Evolutionary conservation across 1,140 invertebrate genomes (phyloP).

Genomic region (Schlechtendalia chinensis): DNA sequence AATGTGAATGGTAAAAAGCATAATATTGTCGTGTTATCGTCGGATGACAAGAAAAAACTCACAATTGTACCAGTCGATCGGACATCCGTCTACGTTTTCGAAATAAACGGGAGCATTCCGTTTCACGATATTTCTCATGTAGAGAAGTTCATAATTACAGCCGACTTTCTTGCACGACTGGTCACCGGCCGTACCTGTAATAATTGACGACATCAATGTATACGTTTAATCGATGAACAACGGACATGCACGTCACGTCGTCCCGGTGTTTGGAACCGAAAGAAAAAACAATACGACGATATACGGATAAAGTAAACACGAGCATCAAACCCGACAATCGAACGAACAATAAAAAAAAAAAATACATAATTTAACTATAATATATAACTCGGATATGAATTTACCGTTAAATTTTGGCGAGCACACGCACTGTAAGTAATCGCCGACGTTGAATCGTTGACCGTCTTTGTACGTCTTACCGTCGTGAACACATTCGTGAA

Average conservation of each 20-base stretch:
- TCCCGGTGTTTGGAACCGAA: too few relatives aligned
- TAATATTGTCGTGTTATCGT: too few relatives aligned
- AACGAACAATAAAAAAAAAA: too few relatives aligned
- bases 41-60: not conserved
- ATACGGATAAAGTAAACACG: too few relatives aligned
- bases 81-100: slow-evolving; percentile 16
- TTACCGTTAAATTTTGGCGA: slow-evolving; percentile 37
- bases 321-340: too few relatives aligned
- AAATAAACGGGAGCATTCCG: slow-evolving; percentile 23
- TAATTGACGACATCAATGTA: too few relatives aligned
- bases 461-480: slow-evolving; percentile 18
- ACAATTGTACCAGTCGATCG: slow-evolving; percentile 20
- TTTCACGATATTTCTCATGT: slow-evolving; percentile 15
- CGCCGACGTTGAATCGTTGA: slow-evolving; percentile 16
- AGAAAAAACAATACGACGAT: too few relatives aligned
- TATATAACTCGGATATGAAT: too few relatives aligned
- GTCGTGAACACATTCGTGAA: slow-evolving; percentile 8
- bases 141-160: not conserved
- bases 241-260: too few relatives aligned
- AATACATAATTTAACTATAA: too few relatives aligned
- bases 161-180: slow-evolving; percentile 5
- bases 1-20: too few relatives aligned
- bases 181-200: slow-evolving; percentile 6
- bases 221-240: too few relatives aligned
- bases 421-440: slow-evolving; percentile 17